Base-by-base conservation (phyloP, 2,888 invertebrate species). In the Chromoteleia sp. region DNA sequence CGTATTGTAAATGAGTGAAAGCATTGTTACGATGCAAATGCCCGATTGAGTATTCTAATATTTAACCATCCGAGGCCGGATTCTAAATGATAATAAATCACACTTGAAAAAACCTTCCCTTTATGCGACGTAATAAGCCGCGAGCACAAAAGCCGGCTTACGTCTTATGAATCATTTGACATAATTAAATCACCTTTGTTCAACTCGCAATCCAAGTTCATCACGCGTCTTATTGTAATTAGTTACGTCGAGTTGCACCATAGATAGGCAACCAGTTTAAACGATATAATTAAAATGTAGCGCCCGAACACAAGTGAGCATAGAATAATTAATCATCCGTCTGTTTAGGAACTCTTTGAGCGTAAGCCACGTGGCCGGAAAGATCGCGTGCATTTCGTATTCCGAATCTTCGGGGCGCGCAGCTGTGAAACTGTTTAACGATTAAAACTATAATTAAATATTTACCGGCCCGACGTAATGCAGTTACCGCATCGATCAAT, bases 361-460 rank as follows among this genome's bases (percentile, higher is more conserved):
- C 43, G 15, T 17, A 6, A 17, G 12, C 30, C 36, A 25, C 19
- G 17, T 6, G 17, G 54, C 76, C 65, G 68, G 67, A 68, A 68
- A 52, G 59, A 68, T 76, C 61, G 76, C 76, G 76, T 76, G 76
- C 52, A 68, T 61, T 45, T 61, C 19, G 36, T 17, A 25, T 56
- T 48, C 8, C 10, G 33, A 59, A 75, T 52, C 67, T 45, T 52
- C 14, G 19, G 59, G 19, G 14, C 33, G n/a, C 17, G n/a, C 39
- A 25, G 36, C 25, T 50, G 75, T 39, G 54, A 65, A 76, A 71
- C 71, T 76, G 54, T 71, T 81, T 81, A 76, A 54, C 67, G 76
- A 76, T 80, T 70, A 56, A 75, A 75, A 36, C 41, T 15, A 25
- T 10, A 45, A 70, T 75, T 70, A 65, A 75, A 68, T 74, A 73